phyloP scores from a whole-genome alignment of 92 coral and sea anemone species.

The Porites divaricata region DNA sequence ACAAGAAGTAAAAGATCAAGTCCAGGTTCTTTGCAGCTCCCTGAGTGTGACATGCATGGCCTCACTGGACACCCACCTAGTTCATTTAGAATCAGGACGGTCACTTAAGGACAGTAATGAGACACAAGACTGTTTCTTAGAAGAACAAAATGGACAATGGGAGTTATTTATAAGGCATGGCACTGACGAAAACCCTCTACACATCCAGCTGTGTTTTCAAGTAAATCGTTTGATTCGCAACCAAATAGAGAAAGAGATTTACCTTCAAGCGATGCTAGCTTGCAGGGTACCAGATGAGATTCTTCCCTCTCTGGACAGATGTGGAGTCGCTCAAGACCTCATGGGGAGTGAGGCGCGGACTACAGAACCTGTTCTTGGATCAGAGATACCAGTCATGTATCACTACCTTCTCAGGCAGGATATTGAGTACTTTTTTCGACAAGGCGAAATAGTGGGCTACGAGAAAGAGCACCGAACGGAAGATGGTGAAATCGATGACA shows the following conservation, averaged over 20 bases:
- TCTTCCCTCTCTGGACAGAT: conserved; percentile 82
- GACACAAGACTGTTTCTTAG: conserved; percentile 88
- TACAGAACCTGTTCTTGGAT: conserved; percentile 87
- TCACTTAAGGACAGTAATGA: conserved; percentile 84
- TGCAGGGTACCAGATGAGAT: conserved; percentile 91
- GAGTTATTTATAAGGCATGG: conserved; percentile 82
- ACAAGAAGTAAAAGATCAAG: conserved; percentile 84
- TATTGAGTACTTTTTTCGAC: conserved; percentile 88
- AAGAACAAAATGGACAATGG: conserved; percentile 79
- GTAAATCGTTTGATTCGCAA: conserved; percentile 82
- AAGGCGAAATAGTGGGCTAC: conserved; percentile 96
- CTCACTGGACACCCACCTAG: conserved; percentile 79
- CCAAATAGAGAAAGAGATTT: conserved; percentile 80
- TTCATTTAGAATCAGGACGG: conserved; percentile 75
- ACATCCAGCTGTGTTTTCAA: conserved; percentile 84
- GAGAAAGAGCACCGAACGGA: conserved; percentile 76
- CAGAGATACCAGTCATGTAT: conserved; percentile 93
- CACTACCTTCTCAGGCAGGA: conserved; percentile 92
- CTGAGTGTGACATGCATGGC: conserved; percentile 85
- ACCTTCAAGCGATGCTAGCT: conserved; percentile 88
- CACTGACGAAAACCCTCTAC: conserved; percentile 82
- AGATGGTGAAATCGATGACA: conserved; percentile 78
- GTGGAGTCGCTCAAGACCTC: conserved; percentile 91
- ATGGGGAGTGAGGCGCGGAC: conserved; percentile 76
- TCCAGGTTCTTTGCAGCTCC: conserved; percentile 73